Evolutionary conservation across 2,113 vertebrate genomes (phyloP).

Genomic region (Camelus bactrianus): DNA sequence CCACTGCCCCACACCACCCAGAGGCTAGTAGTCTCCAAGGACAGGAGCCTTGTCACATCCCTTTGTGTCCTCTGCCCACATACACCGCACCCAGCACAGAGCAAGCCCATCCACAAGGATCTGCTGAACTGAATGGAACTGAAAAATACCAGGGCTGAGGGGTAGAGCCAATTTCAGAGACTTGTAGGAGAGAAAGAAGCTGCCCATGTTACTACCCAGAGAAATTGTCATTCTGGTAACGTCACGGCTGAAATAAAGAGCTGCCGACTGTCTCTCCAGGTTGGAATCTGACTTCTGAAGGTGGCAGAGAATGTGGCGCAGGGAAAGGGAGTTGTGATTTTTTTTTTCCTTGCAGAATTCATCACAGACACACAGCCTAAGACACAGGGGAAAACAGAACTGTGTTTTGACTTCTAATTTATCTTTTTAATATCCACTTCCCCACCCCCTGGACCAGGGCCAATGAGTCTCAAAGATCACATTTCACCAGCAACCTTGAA

Average conservation of each 20-base stretch:
- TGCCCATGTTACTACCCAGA: not conserved
- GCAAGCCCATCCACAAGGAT: not conserved
- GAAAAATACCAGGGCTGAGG: not conserved
- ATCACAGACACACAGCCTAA: conserved; percentile 72
- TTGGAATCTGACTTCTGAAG: conserved; percentile 53
- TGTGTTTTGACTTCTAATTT: conserved; percentile 78
- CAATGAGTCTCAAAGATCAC: conserved; percentile 84
- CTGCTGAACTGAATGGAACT: not conserved
- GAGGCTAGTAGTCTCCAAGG: not conserved
- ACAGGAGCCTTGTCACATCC: not conserved
- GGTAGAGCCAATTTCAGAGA: conserved; percentile 37
- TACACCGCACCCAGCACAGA: not conserved
- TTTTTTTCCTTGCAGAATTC: conserved; percentile 60
- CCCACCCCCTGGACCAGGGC: conserved; percentile 66
- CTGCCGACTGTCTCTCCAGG: not conserved
- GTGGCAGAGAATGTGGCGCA: not conserved
- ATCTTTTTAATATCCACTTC: conserved; percentile 75
- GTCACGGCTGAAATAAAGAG: conserved; percentile 2
- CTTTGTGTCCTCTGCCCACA: not conserved
- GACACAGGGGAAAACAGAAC: conserved; percentile 72
- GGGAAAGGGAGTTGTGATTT: not conserved
- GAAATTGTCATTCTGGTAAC: not conserved
- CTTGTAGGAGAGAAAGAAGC: not conserved
- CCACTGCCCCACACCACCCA: not conserved
- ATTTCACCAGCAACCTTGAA: conserved; percentile 85